Base-by-base conservation (phyloP, 2,888 invertebrate species). In the Chromoteleia sp. region DNA sequence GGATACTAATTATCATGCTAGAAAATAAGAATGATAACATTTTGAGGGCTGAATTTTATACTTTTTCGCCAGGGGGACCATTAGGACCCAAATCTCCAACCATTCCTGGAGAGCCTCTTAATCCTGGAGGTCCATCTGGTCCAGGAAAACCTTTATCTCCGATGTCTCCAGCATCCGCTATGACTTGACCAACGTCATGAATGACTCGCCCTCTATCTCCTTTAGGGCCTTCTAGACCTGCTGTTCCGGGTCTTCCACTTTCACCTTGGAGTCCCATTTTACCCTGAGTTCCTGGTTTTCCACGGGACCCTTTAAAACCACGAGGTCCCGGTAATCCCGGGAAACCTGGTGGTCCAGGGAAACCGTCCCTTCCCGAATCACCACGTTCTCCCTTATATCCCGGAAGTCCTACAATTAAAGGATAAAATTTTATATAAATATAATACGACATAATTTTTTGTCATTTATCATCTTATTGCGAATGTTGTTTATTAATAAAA, bases 261-360 rank as follows among this genome's bases (percentile, higher is more conserved):
- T 82, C 74, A 30, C 93, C 92, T 80, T 90, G 84, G 8, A 81
- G 93, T 48, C 96, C 96, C 50, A 92, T 93, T 61, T 88, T 86
- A 17, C 93, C 93, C 29, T 84, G 52, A 4, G 48, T 93, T 33
- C 97, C 97, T 15, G 92, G 92, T 75, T 93, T 91, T 5, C 97
- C 97, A 0, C 92, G 92, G 81, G 92, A 93, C 2, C 97, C 97
- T 90, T 95, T 95, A 7, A 92, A 88, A 12, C 97, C 97, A 25
- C 90, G 85, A 0, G 92, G 90, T 17, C 96, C 96, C 39, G 92
- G 92, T 0, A 94, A 90, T 52, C 96, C 97, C 5, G 92, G 92
- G 52, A 92, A 93, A 67, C 96, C 96, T 33, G 92, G 91, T 21
- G 89, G 80, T n/a, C 94, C 94, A 0, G 92, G 89, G 19, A 91